Evolutionary conservation across 2,888 invertebrate species (phyloP).

Genomic region (Gandaritis pyraliata): DNA sequence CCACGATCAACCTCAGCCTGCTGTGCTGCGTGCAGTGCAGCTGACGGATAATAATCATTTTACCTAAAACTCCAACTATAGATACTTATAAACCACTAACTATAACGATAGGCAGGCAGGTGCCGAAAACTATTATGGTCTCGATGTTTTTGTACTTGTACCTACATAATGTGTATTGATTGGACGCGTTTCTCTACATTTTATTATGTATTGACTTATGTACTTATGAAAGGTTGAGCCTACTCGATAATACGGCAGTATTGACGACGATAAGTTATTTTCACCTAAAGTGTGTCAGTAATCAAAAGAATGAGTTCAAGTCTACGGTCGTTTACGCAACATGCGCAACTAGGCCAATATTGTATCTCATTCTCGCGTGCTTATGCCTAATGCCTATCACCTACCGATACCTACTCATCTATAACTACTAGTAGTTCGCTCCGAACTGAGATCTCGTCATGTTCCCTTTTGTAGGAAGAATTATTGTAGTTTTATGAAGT

Average conservation of each 20-base stretch:
- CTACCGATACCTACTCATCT: constrained; percentile 30
- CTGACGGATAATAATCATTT: constrained; percentile 26
- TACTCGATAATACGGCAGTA: constrained; percentile 3
- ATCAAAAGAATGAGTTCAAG: constrained; percentile 74
- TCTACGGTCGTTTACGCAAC: constrained; percentile 79
- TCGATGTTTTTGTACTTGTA: background rate
- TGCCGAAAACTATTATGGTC: background rate
- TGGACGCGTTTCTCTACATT: constrained; percentile 5
- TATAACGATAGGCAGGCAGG: constrained; percentile 3
- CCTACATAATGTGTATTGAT: background rate
- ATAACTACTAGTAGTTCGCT: constrained; percentile 10
- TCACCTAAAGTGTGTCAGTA: constrained; percentile 58
- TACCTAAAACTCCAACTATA: constrained; percentile 9
- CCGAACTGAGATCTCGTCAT: no score
- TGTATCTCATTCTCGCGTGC: constrained; percentile 59
- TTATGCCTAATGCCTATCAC: constrained; percentile 32
- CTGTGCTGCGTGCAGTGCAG: constrained; percentile 20
- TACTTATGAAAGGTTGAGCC: background rate
- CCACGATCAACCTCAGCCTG: constrained; percentile 49
- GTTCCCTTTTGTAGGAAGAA: no score
- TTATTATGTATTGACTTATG: constrained; percentile 11
- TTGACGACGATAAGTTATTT: constrained; percentile 18
- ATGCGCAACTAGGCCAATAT: constrained; percentile 73
- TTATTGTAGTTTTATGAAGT: no score
- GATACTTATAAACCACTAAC: constrained; percentile 3